phyloP scores from a whole-genome alignment of 2,113 vertebrate species.

The Peromyscus leucopus region DNA sequence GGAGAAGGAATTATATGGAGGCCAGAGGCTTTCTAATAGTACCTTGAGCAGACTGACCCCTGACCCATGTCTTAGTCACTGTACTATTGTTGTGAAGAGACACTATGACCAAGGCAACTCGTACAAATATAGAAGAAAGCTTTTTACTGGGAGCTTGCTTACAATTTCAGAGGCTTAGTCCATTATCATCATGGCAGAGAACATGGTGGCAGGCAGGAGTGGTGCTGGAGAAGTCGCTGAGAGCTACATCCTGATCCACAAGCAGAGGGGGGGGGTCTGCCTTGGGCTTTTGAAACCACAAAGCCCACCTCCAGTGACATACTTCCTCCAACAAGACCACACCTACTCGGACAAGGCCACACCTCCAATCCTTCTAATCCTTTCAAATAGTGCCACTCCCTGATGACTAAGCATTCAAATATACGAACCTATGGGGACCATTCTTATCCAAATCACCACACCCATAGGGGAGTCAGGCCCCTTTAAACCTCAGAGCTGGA shows the following conservation, averaged over 20 bases:
- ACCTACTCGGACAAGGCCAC: not conserved
- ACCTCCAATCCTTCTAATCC: not conserved
- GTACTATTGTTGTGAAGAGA: not conserved
- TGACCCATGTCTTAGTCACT: not conserved
- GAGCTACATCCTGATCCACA: not conserved
- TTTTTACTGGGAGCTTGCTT: not conserved
- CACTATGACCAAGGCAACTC: not conserved
- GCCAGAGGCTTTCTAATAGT: not conserved
- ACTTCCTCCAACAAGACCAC: not conserved
- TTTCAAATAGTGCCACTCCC: not conserved
- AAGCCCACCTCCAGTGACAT: not conserved
- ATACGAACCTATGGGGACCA: not conserved
- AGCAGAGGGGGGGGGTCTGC: not conserved
- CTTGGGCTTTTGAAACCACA: not conserved
- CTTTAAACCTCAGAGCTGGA: not conserved
- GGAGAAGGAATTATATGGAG: not conserved
- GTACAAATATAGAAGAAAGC: not conserved
- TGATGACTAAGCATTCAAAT: not conserved
- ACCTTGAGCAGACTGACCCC: not conserved
- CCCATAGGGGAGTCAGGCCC: not conserved
- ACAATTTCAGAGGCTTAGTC: not conserved
- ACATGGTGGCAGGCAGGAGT: not conserved
- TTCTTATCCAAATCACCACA: not conserved
- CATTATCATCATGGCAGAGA: not conserved
- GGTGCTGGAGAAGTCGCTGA: not conserved